Conservation (phyloP, 2,113 vertebrate species). For the Atrichornis clamosus region DNA sequence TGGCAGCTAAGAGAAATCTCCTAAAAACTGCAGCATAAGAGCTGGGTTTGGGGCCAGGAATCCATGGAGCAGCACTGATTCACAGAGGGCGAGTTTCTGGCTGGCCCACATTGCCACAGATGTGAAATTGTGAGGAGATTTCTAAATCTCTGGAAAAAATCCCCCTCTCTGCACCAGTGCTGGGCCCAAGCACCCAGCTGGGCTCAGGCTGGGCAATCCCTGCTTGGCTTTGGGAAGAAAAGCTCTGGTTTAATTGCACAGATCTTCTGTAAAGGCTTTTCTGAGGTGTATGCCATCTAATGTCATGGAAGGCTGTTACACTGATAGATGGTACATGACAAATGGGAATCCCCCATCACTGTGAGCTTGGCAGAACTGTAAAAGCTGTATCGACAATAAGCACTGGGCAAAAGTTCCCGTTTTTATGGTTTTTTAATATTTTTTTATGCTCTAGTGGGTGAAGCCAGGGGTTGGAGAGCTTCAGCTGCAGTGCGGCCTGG, state of each 20-base stretch:
- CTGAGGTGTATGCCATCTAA: not conserved
- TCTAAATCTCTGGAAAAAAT: not conserved
- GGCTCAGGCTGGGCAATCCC: not conserved
- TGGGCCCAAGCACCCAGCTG: not conserved
- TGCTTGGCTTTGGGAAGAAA: not conserved
- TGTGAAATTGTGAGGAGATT: not conserved
- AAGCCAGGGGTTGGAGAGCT: not conserved
- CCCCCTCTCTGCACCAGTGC: not conserved
- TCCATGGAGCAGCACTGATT: not conserved
- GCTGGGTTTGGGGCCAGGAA: not conserved
- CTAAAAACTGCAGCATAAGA: not conserved
- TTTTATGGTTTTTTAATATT: not conserved
- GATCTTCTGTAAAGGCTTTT: not conserved
- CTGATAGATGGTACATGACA: not conserved
- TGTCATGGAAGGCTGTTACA: not conserved
- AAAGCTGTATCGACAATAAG: not conserved
- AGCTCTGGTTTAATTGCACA: not conserved
- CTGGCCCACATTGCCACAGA: not conserved
- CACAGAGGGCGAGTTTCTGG: not conserved
- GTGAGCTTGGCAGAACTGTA: not conserved
- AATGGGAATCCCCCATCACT: not conserved
- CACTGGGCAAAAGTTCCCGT: not conserved
- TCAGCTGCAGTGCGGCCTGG: not conserved
- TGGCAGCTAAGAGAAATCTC: not conserved
- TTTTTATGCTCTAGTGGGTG: not conserved